A percentile compares a stretch with the other conserved stretches of the same genome.
phyloP scores from a whole-genome alignment of 2,888 invertebrate species.

The Neelides folsomi region DNA sequence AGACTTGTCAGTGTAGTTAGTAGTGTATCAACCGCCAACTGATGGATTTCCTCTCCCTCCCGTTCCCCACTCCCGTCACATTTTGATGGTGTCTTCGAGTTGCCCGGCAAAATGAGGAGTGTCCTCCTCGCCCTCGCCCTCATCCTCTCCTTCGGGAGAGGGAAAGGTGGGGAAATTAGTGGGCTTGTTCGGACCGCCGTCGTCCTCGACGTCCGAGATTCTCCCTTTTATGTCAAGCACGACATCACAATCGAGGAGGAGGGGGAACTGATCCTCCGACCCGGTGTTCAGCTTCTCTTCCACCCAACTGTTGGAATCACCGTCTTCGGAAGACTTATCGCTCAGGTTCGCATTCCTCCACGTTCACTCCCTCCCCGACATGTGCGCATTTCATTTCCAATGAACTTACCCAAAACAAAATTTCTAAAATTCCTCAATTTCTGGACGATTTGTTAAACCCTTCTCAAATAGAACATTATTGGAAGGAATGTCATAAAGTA shows the following conservation, averaged over 20 bases:
- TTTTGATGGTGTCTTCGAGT: constrained; percentile 7
- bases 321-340: constrained; percentile 73
- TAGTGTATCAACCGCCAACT: no score
- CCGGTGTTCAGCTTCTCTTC: constrained; percentile 79
- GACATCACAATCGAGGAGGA: constrained; percentile 65
- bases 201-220: constrained; percentile 22
- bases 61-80: constrained; percentile 4
- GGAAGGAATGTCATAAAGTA: no score
- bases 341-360: constrained; percentile 51
- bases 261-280: constrained; percentile 69
- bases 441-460: no score
- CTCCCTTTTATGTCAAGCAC: constrained; percentile 64
- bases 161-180: constrained; percentile 24
- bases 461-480: no score
- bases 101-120: constrained; percentile 1
- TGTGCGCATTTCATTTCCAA: not conserved
- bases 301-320: constrained; percentile 87
- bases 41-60: no score
- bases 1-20: no score
- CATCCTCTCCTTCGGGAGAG: constrained; percentile 3
- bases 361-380: not conserved
- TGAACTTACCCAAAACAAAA: no score
- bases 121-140: constrained; percentile 3
- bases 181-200: constrained; percentile 12
- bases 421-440: no score